phyloP scores from a whole-genome alignment of 2,888 invertebrate species.

The Pseudolycoriella hygida region DNA sequence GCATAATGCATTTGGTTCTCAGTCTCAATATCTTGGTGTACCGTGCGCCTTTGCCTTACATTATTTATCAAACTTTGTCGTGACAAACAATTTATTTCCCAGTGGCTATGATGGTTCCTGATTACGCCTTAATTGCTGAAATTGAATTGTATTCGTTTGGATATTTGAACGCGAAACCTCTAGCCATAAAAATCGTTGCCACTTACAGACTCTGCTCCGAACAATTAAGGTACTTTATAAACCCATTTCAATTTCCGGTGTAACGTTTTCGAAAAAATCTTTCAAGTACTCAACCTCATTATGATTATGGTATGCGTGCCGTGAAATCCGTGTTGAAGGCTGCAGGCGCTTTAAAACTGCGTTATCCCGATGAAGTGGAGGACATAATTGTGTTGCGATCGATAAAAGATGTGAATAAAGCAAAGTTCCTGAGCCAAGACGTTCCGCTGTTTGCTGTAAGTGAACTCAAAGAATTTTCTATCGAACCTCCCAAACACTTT shows the following conservation, averaged over 20 bases:
- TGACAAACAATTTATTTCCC: no score
- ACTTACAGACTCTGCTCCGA: constrained; percentile 87
- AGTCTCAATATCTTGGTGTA: no score
- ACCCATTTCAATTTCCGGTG: no score
- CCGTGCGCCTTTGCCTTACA: no score
- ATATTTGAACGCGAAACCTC: constrained; percentile 69
- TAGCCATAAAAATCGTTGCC: constrained; percentile 87
- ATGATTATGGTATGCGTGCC: constrained; percentile 94
- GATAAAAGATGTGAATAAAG: constrained; percentile 85
- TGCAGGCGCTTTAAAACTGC: constrained; percentile 76
- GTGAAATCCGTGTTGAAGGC: constrained; percentile 87
- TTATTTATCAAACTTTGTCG: no score
- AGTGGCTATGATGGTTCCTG: constrained; percentile 90
- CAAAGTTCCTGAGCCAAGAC: constrained; percentile 80
- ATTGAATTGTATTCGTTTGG: constrained; percentile 88
- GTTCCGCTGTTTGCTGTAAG: constrained; percentile 55
- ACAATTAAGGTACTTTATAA: no score
- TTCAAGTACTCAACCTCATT: constrained; percentile 87
- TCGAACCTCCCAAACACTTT: constrained; percentile 10
- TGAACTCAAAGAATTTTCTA: constrained; percentile 1
- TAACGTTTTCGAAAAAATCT: no score
- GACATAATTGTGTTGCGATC: constrained; percentile 74
- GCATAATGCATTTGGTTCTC: no score
- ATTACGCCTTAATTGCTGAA: constrained; percentile 87
- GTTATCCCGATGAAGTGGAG: constrained; percentile 76